Percentiles rank a stretch among this genome's conserved stretches.
Conservation (phyloP, 2,797 vertebrate genomes). For the Arnoldichthys spilopterus region DNA sequence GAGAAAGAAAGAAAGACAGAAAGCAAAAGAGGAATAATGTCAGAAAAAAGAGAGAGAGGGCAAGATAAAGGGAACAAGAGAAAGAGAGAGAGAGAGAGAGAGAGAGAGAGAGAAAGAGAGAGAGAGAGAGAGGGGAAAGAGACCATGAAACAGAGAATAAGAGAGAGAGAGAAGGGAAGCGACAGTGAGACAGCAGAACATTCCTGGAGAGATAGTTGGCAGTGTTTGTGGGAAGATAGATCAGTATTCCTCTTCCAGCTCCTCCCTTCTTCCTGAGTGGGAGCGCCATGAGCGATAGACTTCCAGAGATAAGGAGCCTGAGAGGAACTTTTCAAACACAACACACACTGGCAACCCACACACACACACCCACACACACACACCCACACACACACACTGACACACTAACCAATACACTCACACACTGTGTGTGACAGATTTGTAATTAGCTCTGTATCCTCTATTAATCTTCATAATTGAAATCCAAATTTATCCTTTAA, state of each 20-base stretch:
- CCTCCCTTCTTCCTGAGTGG: constrained; percentile 38
- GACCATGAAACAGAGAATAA: not conserved
- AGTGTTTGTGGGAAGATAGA: constrained; percentile 57
- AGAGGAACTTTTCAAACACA: constrained; percentile 19
- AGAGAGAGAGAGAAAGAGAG: not conserved
- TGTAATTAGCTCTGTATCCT: constrained; percentile 5
- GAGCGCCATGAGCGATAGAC: constrained; percentile 36
- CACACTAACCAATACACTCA: not conserved
- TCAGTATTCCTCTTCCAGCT: constrained; percentile 31
- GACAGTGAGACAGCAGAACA: constrained; percentile 41
- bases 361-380: not conserved
- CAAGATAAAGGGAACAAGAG: not conserved
- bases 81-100: not conserved
- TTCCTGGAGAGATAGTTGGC: constrained; percentile 58
- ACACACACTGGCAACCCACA: not conserved
- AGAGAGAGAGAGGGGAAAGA: not conserved
- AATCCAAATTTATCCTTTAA: constrained; percentile 22
- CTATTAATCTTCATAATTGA: constrained; percentile 37
- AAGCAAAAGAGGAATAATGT: not conserved
- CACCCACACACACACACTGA: not conserved
- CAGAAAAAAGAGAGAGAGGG: not conserved
- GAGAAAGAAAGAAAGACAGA: not conserved
- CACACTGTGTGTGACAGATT: constrained; percentile 22
- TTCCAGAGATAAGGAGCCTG: constrained; percentile 44
- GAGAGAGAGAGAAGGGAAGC: constrained; percentile 30